Evolutionary conservation across 23 tunicate species (phyloP).

Genomic region (Diplosoma virens): DNA sequence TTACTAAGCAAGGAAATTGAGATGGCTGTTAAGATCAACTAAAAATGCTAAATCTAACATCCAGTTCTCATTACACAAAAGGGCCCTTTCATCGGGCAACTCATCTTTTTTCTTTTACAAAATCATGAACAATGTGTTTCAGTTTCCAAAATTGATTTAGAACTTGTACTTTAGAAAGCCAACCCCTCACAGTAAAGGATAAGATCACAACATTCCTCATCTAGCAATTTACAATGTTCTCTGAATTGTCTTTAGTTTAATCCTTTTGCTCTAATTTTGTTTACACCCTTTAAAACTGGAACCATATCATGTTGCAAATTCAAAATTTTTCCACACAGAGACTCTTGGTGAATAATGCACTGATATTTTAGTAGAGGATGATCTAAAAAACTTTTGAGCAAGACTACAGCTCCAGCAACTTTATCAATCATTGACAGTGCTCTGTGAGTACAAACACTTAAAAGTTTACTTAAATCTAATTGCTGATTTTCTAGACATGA

Average conservation of each 20-base stretch:
- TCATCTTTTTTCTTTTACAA: background rate
- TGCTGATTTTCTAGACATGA: background rate
- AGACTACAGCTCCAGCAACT: background rate
- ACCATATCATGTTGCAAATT: background rate
- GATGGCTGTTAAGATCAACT: too few relatives aligned
- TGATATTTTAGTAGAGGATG: background rate
- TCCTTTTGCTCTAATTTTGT: constrained; percentile 6
- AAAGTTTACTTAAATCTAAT: background rate
- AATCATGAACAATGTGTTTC: background rate
- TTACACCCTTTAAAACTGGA: background rate
- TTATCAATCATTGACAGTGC: background rate
- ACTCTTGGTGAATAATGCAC: background rate
- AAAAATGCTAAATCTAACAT: background rate
- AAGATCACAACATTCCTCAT: background rate
- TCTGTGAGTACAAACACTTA: background rate
- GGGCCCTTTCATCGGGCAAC: background rate
- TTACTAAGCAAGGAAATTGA: too few relatives aligned
- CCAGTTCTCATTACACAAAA: background rate
- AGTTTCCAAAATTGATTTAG: background rate
- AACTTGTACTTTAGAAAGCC: background rate
- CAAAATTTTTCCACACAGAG: constrained; percentile 7
- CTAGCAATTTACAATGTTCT: background rate
- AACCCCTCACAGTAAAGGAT: constrained; percentile 4
- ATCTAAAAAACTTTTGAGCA: background rate
- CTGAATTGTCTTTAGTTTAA: background rate